These are phyloP conservation scores for Pluvialis apricaria DNA, from an alignment of 2,113 vertebrate species.

Conservation along the genomic window DNA sequence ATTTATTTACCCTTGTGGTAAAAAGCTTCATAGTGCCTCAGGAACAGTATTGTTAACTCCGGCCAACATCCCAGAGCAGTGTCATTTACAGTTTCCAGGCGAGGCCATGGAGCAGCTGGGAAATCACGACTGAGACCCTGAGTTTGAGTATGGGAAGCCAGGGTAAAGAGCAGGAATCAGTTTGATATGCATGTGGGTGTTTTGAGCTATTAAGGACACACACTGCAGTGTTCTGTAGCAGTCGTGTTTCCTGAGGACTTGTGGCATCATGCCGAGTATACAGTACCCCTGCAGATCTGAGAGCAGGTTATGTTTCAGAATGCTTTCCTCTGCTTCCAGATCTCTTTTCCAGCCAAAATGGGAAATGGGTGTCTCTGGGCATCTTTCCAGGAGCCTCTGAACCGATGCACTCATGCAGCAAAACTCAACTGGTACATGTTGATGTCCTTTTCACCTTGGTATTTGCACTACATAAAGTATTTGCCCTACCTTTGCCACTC, in stretches of 20 bases:
- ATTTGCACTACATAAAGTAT: background rate
- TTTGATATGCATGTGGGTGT: background rate
- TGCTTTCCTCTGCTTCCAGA: background rate
- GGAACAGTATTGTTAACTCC: background rate
- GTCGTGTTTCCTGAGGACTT: background rate
- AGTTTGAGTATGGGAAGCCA: background rate
- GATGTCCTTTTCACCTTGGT: background rate
- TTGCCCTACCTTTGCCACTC: background rate
- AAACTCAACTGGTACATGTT: background rate
- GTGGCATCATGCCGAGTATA: background rate
- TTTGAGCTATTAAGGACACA: background rate
- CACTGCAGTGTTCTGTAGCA: background rate
- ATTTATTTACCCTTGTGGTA: background rate
- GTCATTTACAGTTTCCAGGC: background rate
- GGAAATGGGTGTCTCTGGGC: background rate
- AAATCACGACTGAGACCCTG: background rate
- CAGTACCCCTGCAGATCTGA: background rate
- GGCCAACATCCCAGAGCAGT: background rate
- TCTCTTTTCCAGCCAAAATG: background rate
- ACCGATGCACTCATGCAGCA: background rate
- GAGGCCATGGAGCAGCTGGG: background rate
- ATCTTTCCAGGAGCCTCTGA: constrained; percentile 10
- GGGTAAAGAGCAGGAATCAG: background rate
- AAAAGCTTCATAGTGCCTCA: background rate
- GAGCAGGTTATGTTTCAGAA: background rate